phyloP scores from a whole-genome alignment of 2,797 vertebrate species.

The Gymnocypris eckloni region DNA sequence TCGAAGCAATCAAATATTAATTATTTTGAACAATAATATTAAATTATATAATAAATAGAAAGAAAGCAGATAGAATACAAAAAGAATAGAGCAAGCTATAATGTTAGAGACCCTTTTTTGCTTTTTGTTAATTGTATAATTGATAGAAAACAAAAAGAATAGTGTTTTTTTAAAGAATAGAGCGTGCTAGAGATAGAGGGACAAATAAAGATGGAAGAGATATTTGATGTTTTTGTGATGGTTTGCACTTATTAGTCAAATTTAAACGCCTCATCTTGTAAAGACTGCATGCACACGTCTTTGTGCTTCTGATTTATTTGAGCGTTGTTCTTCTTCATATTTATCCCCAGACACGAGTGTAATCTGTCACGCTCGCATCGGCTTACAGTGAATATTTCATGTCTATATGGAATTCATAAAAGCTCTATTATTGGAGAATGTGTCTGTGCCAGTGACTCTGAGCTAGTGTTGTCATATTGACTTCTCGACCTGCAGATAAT shows the following conservation, averaged over 20 bases:
- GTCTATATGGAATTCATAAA: background rate
- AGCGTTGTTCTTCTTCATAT: background rate
- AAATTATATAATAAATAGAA: no score
- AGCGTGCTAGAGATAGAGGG: no score
- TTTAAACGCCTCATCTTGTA: background rate
- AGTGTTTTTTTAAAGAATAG: no score
- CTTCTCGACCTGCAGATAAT: conserved; percentile 44
- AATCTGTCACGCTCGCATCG: background rate
- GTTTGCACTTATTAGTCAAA: background rate
- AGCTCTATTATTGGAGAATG: conserved; percentile 9
- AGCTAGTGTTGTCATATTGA: conserved; percentile 8
- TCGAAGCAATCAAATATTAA: no score
- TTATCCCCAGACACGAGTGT: background rate
- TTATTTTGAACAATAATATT: no score
- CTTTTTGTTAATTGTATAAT: no score
- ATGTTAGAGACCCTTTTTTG: no score
- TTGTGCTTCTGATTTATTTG: background rate
- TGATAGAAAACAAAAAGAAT: no score
- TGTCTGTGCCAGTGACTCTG: background rate
- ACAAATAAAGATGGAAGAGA: no score
- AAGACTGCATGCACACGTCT: background rate
- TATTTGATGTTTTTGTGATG: no score
- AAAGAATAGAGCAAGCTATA: no score
- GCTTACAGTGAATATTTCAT: background rate
- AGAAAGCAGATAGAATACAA: no score